phyloP scores from a whole-genome alignment of 2,113 vertebrate species.

The Fregata magnificens region DNA sequence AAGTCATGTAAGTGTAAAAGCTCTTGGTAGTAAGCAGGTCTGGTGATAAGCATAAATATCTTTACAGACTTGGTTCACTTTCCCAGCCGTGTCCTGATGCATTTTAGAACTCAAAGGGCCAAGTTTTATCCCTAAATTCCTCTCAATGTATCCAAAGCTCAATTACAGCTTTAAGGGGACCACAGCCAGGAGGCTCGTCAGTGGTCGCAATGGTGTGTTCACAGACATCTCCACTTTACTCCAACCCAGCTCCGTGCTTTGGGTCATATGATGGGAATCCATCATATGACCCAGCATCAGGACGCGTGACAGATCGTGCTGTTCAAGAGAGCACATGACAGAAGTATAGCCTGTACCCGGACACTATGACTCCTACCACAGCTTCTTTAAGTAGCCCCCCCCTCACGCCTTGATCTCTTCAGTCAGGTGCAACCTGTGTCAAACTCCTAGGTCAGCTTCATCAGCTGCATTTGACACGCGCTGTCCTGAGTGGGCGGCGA shows the following conservation, averaged over 20 bases:
- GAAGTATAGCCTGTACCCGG: neutral
- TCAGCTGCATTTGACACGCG: neutral
- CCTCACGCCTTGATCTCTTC: fast-evolving
- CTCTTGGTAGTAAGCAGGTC: neutral
- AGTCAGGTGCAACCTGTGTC: neutral
- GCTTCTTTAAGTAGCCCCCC: neutral
- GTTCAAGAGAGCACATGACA: neutral
- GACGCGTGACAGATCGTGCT: fast-evolving
- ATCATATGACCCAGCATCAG: fast-evolving
- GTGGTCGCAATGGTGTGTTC: neutral
- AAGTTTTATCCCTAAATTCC: neutral
- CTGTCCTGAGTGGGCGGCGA: fast-evolving
- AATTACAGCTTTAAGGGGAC: neutral
- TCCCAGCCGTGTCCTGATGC: neutral
- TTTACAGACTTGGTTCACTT: fast-evolving
- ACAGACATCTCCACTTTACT: neutral
- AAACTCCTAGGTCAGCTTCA: neutral
- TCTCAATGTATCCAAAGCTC: neutral
- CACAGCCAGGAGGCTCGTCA: fast-evolving
- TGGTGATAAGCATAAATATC: neutral
- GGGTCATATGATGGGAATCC: neutral
- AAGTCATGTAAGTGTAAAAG: neutral
- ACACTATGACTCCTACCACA: neutral
- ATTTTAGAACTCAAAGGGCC: neutral
- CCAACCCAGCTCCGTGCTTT: neutral